Evolutionary conservation across 2,113 vertebrate genomes (phyloP).

Genomic region (Pseudonaja textilis): DNA sequence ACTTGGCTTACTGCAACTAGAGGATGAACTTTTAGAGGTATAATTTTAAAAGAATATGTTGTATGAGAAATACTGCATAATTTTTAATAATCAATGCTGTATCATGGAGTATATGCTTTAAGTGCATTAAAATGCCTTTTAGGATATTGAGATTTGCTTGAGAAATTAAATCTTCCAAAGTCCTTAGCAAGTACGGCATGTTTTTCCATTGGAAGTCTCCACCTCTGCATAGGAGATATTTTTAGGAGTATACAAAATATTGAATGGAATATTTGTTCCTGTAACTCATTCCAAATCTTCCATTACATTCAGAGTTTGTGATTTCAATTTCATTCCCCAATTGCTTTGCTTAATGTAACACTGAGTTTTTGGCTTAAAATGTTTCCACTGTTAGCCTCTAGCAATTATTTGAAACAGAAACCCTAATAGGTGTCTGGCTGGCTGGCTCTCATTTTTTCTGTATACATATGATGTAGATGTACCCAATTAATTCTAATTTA

Average conservation of each 20-base stretch:
- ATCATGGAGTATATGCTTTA: background rate
- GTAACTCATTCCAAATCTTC: background rate
- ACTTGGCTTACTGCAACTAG: slow-evolving; percentile 80
- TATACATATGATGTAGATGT: background rate
- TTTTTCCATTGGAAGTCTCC: background rate
- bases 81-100: background rate
- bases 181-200: background rate
- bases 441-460: background rate
- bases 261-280: background rate
- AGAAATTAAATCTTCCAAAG: background rate
- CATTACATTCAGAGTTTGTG: background rate
- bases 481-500: background rate
- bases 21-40: slow-evolving; percentile 97
- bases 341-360: background rate
- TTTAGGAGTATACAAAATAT: background rate
- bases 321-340: background rate
- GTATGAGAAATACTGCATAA: background rate
- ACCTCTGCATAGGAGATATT: background rate
- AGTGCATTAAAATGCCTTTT: background rate
- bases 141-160: background rate
- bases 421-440: background rate
- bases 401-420: background rate
- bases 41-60: background rate
- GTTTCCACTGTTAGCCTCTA: background rate
- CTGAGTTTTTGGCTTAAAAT: background rate